A percentile compares a stretch with the other conserved stretches of the same genome.
phyloP scores from a whole-genome alignment of 2,797 vertebrate species.

The Xenops minutus region DNA sequence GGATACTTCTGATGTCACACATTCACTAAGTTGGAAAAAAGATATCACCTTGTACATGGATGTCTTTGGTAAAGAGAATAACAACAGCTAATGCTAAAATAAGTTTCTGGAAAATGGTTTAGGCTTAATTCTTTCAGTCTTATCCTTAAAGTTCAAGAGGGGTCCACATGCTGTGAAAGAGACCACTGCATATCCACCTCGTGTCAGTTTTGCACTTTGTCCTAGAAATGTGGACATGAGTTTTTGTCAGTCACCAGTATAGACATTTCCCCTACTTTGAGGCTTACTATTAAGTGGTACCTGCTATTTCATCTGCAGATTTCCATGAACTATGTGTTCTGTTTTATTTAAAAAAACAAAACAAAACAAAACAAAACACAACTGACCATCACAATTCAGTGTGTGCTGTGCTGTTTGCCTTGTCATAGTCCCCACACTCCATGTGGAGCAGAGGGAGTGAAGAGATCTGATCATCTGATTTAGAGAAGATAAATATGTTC shows the following conservation, averaged over 20 bases:
- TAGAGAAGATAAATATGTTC: not conserved
- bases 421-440: not conserved
- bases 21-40: not conserved
- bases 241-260: not conserved
- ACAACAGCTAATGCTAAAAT: not conserved
- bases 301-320: not conserved
- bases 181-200: not conserved
- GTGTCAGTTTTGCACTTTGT: not conserved
- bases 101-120: not conserved
- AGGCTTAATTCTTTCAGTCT: not conserved
- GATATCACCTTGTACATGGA: not conserved
- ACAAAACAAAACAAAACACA: too few species aligned
- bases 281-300: not conserved
- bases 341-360: not conserved
- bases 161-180: not conserved
- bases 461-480: not conserved
- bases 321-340: not conserved
- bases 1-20: not conserved
- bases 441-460: not conserved
- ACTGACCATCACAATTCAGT: not conserved
- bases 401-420: not conserved
- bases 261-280: not conserved
- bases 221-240: rapidly evolving
- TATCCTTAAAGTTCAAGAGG: not conserved
- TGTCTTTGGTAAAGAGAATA: not conserved